Base-by-base conservation (phyloP, 2,797 vertebrate species). In the Silurus lanzhouensis region DNA sequence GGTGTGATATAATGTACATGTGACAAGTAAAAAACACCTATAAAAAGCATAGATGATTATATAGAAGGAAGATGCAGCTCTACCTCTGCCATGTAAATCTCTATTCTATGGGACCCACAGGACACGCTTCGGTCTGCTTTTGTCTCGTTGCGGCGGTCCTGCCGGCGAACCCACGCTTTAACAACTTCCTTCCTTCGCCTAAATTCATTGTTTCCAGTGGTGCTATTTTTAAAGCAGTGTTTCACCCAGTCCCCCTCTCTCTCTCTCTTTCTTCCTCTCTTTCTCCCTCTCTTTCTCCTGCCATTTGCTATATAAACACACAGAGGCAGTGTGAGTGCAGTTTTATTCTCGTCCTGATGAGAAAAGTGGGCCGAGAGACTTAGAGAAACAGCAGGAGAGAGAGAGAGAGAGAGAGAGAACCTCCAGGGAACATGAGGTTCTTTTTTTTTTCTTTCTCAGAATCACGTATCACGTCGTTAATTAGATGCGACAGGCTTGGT, bases 161-260 rank as follows among this genome's bases (percentile, higher is more conserved):
- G 87, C 86, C 87, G 87, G 91, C 91, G 88, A 90, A 90, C 91
- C 92, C 91, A 88, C 83, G 91, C 91, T 92, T 90, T 92, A 94
- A 95, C 92, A 93, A 92, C 91, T 94, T 91, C 93, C 92, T 93
- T 96, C 93, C 94, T 94, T 89, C 82, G 92, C 82, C 82, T 82
- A 91, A 60, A 92, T 92, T 92, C 88, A 92, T 90, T 93, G 93
- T 94, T 94, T 94, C 91, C 90, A 89, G 87, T 86, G 87, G 90
- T 89, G 90, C 93, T 95, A 94, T 95, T 95, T 93, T 94, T 94
- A 93, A 92, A 88, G 86, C 82, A 66, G 85, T 48, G 25, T 63
- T 85, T 89, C 85, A 63, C 84, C 88, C n/a, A 38, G 82, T 84
- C 27, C 48, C 57, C 63, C 46, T 63, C 85, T 71, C 87, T 89